Percentiles rank a stretch among this genome's conserved stretches.
These are phyloP conservation scores for Campopleginae sp. DNA, from an alignment of 2,888 invertebrate species.

Conservation along the genomic window DNA sequence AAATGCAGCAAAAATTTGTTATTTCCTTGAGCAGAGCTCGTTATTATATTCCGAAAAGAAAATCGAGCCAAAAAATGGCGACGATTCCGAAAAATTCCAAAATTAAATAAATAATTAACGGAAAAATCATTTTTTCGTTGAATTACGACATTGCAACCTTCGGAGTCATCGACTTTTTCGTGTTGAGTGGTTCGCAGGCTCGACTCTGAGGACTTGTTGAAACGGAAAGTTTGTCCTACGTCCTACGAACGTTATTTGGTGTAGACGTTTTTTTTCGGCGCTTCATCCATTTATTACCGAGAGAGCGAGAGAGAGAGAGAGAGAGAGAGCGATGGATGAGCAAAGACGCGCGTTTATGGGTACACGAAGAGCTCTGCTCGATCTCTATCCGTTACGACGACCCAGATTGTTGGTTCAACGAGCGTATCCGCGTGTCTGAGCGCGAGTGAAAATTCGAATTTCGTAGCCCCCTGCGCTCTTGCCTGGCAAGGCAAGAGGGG, in stretches of 20 bases:
- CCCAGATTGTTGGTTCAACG: slow-evolving; percentile 67
- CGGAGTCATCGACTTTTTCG: too few relatives aligned
- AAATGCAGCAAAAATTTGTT: too few relatives aligned
- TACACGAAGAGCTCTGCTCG: slow-evolving; percentile 52
- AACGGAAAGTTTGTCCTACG: not conserved
- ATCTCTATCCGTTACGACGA: slow-evolving; percentile 69
- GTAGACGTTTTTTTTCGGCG: not conserved
- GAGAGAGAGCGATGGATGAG: slow-evolving; percentile 14
- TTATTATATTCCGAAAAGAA: too few relatives aligned
- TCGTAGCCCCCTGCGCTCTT: slow-evolving; percentile 20
- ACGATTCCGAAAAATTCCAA: too few relatives aligned
- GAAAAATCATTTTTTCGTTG: too few relatives aligned
- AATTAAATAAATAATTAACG: too few relatives aligned
- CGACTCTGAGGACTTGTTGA: not conserved
- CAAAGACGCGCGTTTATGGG: slow-evolving; percentile 12
- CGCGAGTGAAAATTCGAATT: slow-evolving; percentile 65
- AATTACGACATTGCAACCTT: too few relatives aligned
- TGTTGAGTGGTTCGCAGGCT: too few relatives aligned
- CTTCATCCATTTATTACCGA: not conserved
- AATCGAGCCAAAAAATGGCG: too few relatives aligned
- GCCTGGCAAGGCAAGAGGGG: too few relatives aligned
- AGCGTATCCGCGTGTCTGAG: slow-evolving; percentile 67
- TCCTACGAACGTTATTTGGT: not conserved
- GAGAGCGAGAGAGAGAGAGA: slow-evolving; percentile 26
- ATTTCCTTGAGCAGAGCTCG: too few relatives aligned